phyloP scores from a whole-genome alignment of 2,797 vertebrate genomes.

The Trachurus trachurus region DNA sequence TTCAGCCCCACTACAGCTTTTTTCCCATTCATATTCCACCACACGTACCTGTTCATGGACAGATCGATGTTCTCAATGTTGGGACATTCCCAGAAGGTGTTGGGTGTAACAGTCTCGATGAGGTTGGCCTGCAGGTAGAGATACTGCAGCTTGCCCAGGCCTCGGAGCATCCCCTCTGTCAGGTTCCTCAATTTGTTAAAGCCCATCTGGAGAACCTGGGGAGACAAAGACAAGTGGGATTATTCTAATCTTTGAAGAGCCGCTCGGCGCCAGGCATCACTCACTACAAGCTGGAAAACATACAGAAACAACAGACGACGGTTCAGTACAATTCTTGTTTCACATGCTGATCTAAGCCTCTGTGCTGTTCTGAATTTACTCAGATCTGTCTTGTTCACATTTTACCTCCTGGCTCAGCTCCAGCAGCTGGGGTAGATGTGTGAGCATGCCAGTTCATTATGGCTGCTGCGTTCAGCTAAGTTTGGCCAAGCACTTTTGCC shows the following conservation, averaged over 20 bases:
- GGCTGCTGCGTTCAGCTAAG: conserved; percentile 37
- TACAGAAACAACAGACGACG: conserved; percentile 66
- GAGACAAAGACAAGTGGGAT: conserved; percentile 81
- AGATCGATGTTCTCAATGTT: conserved; percentile 98
- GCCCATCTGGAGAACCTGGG: conserved; percentile 96
- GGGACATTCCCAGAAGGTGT: conserved; percentile 98
- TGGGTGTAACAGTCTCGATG: conserved; percentile 95
- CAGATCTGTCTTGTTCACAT: conserved; percentile 66
- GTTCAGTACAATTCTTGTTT: conserved; percentile 67
- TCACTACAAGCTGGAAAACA: conserved; percentile 63
- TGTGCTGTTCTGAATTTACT: conserved; percentile 52
- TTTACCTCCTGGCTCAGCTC: conserved; percentile 65
- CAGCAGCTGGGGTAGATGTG: conserved; percentile 54
- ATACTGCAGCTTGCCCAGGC: conserved; percentile 97
- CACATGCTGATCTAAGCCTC: conserved; percentile 71
- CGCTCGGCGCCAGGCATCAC: conserved; percentile 55
- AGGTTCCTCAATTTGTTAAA: conserved; percentile 98
- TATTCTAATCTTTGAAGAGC: conserved; percentile 76
- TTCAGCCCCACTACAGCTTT: neutral
- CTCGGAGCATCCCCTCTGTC: conserved; percentile 95
- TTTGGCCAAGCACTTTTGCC: conserved; percentile 85
- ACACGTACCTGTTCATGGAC: conserved; percentile 93
- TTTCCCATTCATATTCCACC: neutral
- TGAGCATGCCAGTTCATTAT: conserved; percentile 65
- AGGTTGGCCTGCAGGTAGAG: conserved; percentile 99